Evolutionary conservation across 2,888 invertebrate species (phyloP), one percentile per base, ranked within the genome.

Genomic region (Sphinx pinastri): DNA sequence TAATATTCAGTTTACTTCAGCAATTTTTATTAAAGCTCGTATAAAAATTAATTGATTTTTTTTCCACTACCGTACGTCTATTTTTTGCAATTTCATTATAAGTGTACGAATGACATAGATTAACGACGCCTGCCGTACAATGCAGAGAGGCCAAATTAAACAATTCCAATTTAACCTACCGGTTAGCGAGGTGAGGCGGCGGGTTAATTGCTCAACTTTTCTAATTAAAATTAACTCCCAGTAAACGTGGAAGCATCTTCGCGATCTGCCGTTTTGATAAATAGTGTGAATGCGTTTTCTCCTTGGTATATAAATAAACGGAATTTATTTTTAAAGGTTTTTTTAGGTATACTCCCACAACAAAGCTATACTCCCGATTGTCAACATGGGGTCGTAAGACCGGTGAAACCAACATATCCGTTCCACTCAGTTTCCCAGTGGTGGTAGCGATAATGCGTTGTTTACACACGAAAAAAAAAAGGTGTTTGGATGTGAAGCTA

Each of bases 131-230:
- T 71, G 66, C 71, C 72, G 76, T 75, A 79, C 79, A 79, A 78
- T 81, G 79, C 79, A 80, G 75, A 75, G 75, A 70, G 74, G 76
- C 76, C 74, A 75, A 85, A 85, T 86, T 83, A 84, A 87, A 86
- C 84, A 84, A 85, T 86, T 86, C 83, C 82, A 86, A 87, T 86
- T 86, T 86, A 87, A 82, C 78, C 75, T 79, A 79, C 81, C 73
- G 77, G 81, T 79, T 84, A 80, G 82, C 81, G 83, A 76, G 79
- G 75, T 76, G 74, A 77, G 79, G 79, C 81, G 77, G 60, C 45
- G 79, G 79, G 78, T 81, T 85, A 86, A 88, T 87, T 86, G 84
- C 79, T 81, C 78, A 88, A 88, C 80, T 88, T 88, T 85, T 78
- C 83, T 87, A 87, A 88, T 87, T 88, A 86, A 86, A 85, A 83